phyloP scores from a whole-genome alignment of 2,888 invertebrate genomes.

The Cyrtodaria siliqua region DNA sequence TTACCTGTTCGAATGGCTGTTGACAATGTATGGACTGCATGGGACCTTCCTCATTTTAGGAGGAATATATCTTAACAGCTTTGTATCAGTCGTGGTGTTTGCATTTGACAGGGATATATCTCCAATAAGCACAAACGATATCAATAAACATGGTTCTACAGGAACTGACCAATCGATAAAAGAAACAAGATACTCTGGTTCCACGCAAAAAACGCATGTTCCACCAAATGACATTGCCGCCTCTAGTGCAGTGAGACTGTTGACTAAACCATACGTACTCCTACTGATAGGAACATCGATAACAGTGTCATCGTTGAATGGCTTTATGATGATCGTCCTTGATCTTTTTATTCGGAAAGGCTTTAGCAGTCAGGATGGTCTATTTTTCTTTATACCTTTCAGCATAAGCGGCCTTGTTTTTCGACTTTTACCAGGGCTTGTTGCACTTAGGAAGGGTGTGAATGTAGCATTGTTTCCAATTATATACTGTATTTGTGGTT shows the following conservation, averaged over 20 bases:
- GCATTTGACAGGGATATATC: background rate
- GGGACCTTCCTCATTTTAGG: background rate
- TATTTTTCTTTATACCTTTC: background rate
- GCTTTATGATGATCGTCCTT: background rate
- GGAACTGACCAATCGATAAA: background rate
- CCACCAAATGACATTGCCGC: too few species aligned
- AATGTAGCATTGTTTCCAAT: background rate
- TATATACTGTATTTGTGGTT: background rate
- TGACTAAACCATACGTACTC: background rate
- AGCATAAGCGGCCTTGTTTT: background rate
- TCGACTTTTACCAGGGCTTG: background rate
- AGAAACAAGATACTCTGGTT: background rate
- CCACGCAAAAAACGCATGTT: too few species aligned
- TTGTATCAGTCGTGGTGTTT: background rate
- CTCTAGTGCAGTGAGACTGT: background rate
- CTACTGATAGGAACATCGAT: background rate
- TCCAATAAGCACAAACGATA: background rate
- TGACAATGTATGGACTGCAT: background rate
- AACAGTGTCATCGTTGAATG: background rate
- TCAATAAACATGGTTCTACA: background rate
- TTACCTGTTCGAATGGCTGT: background rate
- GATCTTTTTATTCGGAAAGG: constrained; percentile 4
- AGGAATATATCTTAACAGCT: background rate
- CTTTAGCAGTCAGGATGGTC: background rate
- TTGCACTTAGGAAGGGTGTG: background rate